Conservation (phyloP, 2,113 vertebrate genomes). For the Callopanchax toddi region DNA sequence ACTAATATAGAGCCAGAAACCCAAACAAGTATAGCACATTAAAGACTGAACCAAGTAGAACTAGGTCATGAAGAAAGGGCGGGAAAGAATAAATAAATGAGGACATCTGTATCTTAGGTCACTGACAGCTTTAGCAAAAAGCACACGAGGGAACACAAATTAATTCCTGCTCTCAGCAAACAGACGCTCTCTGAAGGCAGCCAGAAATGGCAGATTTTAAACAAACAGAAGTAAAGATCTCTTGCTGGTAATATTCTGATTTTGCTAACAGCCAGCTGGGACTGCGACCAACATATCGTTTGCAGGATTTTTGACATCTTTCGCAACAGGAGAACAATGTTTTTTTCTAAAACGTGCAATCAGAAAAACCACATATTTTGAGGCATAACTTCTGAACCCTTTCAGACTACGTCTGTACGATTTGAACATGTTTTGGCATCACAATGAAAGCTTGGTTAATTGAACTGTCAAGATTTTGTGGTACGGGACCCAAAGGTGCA, state of each 20-base stretch:
- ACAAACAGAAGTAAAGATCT: slow-evolving; percentile 25
- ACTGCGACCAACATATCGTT: background rate
- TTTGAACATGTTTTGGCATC: background rate
- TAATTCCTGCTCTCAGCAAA: slow-evolving; percentile 20
- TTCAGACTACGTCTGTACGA: background rate
- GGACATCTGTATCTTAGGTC: slow-evolving; percentile 57
- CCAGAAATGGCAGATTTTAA: slow-evolving; percentile 34
- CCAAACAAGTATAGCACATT: slow-evolving; percentile 17
- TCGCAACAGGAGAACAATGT: background rate
- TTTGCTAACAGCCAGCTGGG: slow-evolving; percentile 1
- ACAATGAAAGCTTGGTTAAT: background rate
- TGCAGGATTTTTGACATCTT: slow-evolving; percentile 3
- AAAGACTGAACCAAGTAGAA: slow-evolving; percentile 29
- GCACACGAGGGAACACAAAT: slow-evolving; percentile 30
- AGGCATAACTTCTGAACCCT: background rate
- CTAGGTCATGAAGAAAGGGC: slow-evolving; percentile 40
- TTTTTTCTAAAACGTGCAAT: background rate
- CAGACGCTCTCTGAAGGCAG: background rate
- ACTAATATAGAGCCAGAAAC: slow-evolving; percentile 21
- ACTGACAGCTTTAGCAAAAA: slow-evolving; percentile 28
- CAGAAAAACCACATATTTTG: background rate
- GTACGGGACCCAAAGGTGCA: too few species aligned
- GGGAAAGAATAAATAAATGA: slow-evolving; percentile 39
- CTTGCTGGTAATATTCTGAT: slow-evolving; percentile 3
- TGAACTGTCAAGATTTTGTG: background rate